Evolutionary conservation across 2,888 invertebrate genomes (phyloP), one percentile per base, ranked within the genome.

Genomic region (Parochlus steinenii): DNA sequence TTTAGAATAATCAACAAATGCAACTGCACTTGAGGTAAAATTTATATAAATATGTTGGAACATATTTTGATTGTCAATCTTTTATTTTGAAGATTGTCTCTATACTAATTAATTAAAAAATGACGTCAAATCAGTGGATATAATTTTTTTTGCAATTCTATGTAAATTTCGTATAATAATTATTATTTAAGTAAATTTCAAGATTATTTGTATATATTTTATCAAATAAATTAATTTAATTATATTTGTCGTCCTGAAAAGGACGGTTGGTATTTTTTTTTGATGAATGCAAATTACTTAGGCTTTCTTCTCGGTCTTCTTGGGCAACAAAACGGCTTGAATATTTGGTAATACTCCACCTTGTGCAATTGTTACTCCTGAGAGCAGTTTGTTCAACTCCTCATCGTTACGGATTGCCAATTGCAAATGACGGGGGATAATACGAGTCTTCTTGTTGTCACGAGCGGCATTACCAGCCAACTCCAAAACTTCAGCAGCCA

Each of bases 331-430:
- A 17, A 28, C 28, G 28, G 28, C 28, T 28, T 28, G 75, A 44
- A 83, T 82, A 49, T 77, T 76, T 1, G 85, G 83, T 49, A 87
- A 53, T 0, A 86, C 85, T 46, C 85, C 86, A 40, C 85, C 85
- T 56, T 85, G 77, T 16, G 81, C 74, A 50, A 86, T 83, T 12
- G 81, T 82, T 3, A 83, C 82, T 26, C 77, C 76, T 1, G 71
- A 66, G 5, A 86, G 55, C 33, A 86, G 61, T 52, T 72, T 76
- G 55, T 78, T 80, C 48, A 86, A 59, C 49, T 86, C 85, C 46
- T 82, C 80, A 52, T 86, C 85, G 53, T 81, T 82, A 11, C 78
- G 64, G 41, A 85, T 73, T 16, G 82, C 82, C 43, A 86, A 51
- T 51, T 83, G 76, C 16, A 85, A 61, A 53, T 41, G 14, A 18